phyloP scores from a whole-genome alignment of 2,888 invertebrate genomes.

The Arge pagana region DNA sequence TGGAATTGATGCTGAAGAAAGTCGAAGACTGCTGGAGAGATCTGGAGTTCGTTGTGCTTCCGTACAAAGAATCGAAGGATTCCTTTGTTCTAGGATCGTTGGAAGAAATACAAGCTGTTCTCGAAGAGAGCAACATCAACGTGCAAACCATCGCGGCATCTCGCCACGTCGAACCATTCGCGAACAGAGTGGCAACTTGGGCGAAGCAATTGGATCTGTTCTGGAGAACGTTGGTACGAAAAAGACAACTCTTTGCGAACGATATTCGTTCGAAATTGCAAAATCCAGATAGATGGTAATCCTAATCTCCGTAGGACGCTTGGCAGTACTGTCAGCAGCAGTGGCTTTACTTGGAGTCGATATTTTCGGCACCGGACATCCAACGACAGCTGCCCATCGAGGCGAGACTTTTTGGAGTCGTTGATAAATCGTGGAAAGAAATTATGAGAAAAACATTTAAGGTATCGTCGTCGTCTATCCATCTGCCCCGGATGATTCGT shows the following conservation, averaged over 20 bases:
- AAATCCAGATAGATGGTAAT: slow-evolving; percentile 1
- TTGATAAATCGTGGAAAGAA: slow-evolving; percentile 90
- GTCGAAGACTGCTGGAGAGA: slow-evolving; percentile 85
- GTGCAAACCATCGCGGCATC: slow-evolving; percentile 87
- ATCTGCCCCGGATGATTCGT: too few relatives aligned
- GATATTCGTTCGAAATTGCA: slow-evolving; percentile 6
- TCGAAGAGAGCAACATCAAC: slow-evolving; percentile 87
- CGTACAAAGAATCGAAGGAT: slow-evolving; percentile 83
- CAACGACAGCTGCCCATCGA: slow-evolving; percentile 91
- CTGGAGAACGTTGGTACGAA: slow-evolving; percentile 72
- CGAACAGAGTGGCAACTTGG: slow-evolving; percentile 83
- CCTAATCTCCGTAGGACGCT: slow-evolving; percentile 69
- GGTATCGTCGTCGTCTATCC: slow-evolving; percentile 61
- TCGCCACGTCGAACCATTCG: slow-evolving; percentile 83
- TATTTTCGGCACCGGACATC: slow-evolving; percentile 93
- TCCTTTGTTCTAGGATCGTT: slow-evolving; percentile 82
- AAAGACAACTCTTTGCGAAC: not conserved
- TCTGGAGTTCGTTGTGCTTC: slow-evolving; percentile 75
- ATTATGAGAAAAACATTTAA: slow-evolving; percentile 82
- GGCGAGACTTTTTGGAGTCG: slow-evolving; percentile 81
- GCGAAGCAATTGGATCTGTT: slow-evolving; percentile 76
- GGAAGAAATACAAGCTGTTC: slow-evolving; percentile 79
- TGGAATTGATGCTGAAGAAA: slow-evolving; percentile 80
- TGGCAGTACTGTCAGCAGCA: slow-evolving; percentile 88
- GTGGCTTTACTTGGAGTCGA: slow-evolving; percentile 95